Evolutionary conservation across 2,113 vertebrate species (phyloP), one percentile per base, ranked within the genome.

Genomic region (Rousettus leschenaultii): DNA sequence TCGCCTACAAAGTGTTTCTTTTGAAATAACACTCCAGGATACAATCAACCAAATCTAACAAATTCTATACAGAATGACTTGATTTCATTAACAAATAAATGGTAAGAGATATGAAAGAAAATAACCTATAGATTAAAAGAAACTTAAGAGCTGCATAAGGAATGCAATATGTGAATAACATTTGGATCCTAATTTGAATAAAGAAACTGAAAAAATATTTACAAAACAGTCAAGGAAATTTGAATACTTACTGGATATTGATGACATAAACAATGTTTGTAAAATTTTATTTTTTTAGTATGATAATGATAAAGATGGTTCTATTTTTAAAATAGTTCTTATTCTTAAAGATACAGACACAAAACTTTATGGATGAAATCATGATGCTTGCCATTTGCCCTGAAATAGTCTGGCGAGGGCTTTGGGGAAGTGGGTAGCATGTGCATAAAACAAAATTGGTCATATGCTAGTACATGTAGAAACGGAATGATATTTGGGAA

Each of bases 171-270:
- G 26, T 21, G 4, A 21, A 48, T 65, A 30, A 5, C 35, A 71
- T 73, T 59, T 78, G 22, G 19, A 40, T 59, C 28, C 63, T 35
- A 16, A 73, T 61, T 79, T 91, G 61, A 87, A 80, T 73, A 80
- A 86, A 80, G 18, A 24, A 89, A 74, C 48, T 66, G 45, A 80
- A 94, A 95, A 96, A 61, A 66, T 78, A 86, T 79, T 89, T 79
- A 68, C 66, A 38, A 80, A 19, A 63, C 28, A 95, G 59, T 38
- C 33, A 70, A 55, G 11, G 65, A 65, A 86, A 75, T 90, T 16
- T 93, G 21, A 86, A 74, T 74, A 66, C 26, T 45, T 35, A 78
- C 45, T 73, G 11, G 35, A n/a, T 92, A 66, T 79, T 89, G 65
- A 53, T 84, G 40, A 88, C 24, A 82, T 63, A 71, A 85, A 40